Evolutionary conservation across 2,888 invertebrate species (phyloP).

Genomic region (Slavum lentiscoides): DNA sequence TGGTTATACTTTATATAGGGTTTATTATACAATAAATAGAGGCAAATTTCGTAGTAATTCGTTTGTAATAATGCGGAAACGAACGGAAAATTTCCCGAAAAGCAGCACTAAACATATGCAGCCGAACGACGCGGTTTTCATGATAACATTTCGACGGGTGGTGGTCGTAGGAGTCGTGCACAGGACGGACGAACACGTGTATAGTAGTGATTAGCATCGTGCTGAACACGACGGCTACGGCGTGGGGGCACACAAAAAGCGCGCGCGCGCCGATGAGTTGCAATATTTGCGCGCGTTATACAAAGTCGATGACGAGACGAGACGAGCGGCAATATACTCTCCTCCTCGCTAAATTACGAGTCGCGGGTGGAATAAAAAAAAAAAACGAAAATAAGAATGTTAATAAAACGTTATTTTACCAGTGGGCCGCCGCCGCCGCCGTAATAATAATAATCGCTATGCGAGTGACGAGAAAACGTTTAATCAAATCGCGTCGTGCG

Average conservation of each 20-base stretch:
- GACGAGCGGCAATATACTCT: neutral
- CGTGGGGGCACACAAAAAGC: neutral
- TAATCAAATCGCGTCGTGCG: too few species aligned
- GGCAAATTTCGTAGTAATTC: too few species aligned
- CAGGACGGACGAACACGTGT: neutral
- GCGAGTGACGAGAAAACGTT: too few species aligned
- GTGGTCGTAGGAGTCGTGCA: neutral
- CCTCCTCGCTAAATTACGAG: slow-evolving; percentile 21
- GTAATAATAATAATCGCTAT: too few species aligned
- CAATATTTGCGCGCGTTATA: neutral
- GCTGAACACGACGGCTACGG: neutral
- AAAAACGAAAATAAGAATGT: neutral
- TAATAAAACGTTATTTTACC: neutral
- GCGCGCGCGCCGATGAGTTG: slow-evolving; percentile 21
- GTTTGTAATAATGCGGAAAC: too few species aligned
- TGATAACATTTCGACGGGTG: neutral
- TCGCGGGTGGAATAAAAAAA: neutral
- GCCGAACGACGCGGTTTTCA: too few species aligned
- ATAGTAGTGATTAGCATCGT: neutral
- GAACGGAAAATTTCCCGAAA: too few species aligned
- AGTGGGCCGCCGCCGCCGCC: too few species aligned
- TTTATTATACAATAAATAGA: too few species aligned
- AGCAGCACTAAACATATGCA: too few species aligned
- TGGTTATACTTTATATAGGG: too few species aligned
- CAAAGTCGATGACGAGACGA: neutral